Base-by-base conservation (phyloP, 1,140 invertebrate species). In the Cydia splendana region DNA sequence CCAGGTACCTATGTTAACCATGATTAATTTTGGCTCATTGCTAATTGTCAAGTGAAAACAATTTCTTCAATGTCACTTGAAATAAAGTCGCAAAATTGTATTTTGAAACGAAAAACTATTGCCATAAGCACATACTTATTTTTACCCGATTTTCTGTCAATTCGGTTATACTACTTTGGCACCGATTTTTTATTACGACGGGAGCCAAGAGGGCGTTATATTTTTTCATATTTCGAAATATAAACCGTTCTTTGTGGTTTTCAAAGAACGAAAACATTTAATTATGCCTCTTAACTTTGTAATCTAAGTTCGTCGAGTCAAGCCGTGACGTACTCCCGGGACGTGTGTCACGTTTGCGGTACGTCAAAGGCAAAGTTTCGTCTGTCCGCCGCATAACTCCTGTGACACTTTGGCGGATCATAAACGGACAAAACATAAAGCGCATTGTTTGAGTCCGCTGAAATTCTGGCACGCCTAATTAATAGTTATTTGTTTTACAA, bases 311-410 rank as follows among this genome's bases (percentile, higher is more conserved):
- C n/a, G 30, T 34, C n/a, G 4, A 69, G 65, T 69, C 28, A 38
- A 38, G 30, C 65, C 28, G 65, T n/a, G 48, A 45, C 13, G 74
- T 73, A 57, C 77, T 75, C 74, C 78, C 74, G 79, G 74, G 75
- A 77, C 65, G 76, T 73, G 75, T 76, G 75, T 73, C 76, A 76
- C 79, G 76, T 83, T 84, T 84, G 81, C 71, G 81, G 81, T 81
- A 76, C 80, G 78, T 83, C 81, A 83, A 84, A 84, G 80, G 75
- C 77, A 76, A 84, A 82, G 67, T 79, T 82, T 81, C 67, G 57
- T 38, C 62, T 71, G 57, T 78, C 78, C 76, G 77, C 79, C 75
- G 78, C 78, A 76, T 79, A 82, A 82, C 79, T 84, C 77, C 78
- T 82, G 78, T 42, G 75, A 78, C 73, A 76, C 79, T 76, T 45